Percentiles rank a stretch among this genome's conserved stretches.
Conservation (phyloP, 2,113 vertebrate genomes). For the Sylvietta virens region DNA sequence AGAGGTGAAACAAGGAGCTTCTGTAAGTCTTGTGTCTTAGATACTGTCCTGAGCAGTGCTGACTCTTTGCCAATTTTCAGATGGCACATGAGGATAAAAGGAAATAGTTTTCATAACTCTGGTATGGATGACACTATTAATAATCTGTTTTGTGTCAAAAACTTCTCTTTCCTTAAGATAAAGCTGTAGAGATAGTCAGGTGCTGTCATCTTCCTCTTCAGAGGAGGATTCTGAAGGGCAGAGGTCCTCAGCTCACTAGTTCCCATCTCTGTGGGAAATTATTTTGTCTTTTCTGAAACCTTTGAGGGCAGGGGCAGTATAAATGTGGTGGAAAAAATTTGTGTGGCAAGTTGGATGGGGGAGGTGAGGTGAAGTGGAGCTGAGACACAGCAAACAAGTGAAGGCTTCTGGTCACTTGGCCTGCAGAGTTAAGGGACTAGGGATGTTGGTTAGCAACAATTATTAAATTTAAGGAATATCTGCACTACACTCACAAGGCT, state of each 20-base stretch:
- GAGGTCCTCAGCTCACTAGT: not conserved
- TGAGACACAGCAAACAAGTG: not conserved
- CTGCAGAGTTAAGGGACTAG: not conserved
- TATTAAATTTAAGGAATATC: not conserved
- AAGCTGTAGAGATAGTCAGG: not conserved
- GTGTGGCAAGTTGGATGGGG: not conserved
- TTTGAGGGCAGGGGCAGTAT: not conserved
- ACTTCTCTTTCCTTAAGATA: not conserved
- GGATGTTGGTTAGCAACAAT: not conserved
- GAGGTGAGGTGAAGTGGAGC: not conserved
- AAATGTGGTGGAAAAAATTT: not conserved
- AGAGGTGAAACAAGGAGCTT: not conserved
- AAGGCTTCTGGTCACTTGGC: not conserved
- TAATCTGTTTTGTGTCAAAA: not conserved
- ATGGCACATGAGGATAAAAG: not conserved
- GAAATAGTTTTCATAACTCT: not conserved
- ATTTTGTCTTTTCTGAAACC: not conserved
- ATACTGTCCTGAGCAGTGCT: not conserved
- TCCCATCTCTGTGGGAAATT: not conserved
- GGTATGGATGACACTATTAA: not conserved
- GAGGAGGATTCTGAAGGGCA: not conserved
- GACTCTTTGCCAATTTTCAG: not conserved
- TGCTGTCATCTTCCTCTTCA: not conserved
- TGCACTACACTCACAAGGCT: not conserved
- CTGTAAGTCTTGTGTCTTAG: not conserved